Conservation (phyloP, 2,888 invertebrate species). For the Nymphalis urticae region DNA sequence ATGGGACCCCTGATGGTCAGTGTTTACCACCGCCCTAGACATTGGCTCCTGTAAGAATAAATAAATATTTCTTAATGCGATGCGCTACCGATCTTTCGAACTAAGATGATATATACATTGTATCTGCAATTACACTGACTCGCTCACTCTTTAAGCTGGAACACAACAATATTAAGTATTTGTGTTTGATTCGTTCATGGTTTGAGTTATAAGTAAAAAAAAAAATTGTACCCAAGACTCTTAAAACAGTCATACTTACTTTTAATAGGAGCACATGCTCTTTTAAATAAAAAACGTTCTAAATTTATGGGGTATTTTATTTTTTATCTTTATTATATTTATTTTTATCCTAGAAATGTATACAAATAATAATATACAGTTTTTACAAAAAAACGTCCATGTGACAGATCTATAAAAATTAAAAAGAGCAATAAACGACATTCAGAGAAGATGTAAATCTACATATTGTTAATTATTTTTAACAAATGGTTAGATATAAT, state of each 20-base stretch:
- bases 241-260: background rate
- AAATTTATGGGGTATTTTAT: slow-evolving; percentile 4
- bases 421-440: slow-evolving; percentile 15
- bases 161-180: too few species aligned
- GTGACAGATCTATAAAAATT: slow-evolving; percentile 20
- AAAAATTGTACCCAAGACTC: too few species aligned
- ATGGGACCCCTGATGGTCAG: too few species aligned
- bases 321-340: slow-evolving; percentile 11
- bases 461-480: background rate
- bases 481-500: background rate
- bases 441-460: background rate
- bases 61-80: too few species aligned
- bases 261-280: background rate
- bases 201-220: too few species aligned
- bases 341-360: slow-evolving; percentile 21
- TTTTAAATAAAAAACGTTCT: background rate
- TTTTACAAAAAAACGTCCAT: slow-evolving; percentile 22
- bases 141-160: too few species aligned
- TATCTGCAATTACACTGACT: too few species aligned
- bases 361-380: slow-evolving; percentile 24
- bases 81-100: too few species aligned
- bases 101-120: too few species aligned
- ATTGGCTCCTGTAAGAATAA: too few species aligned
- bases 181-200: background rate
- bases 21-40: too few species aligned